These are phyloP conservation scores for Solenopsis fugax DNA, from an alignment of 1,140 invertebrate genomes.

Conservation along the genomic window DNA sequence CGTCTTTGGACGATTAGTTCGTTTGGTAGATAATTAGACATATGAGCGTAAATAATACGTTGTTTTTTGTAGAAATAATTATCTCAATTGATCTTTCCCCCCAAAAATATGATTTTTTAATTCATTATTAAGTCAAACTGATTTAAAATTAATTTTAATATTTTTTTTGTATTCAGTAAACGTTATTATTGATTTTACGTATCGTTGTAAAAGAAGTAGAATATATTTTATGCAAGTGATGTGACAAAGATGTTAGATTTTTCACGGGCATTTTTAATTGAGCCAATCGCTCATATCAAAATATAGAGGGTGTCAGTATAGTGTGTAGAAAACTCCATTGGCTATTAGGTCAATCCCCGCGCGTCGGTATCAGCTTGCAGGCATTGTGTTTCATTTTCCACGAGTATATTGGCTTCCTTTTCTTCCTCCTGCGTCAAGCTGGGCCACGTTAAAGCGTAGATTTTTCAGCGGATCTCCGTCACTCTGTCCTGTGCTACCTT, in stretches of 20 bases:
- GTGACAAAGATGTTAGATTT: slow-evolving; percentile 37
- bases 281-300: slow-evolving; percentile 45
- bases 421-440: neutral
- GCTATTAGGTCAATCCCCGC: slow-evolving; percentile 59
- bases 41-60: slow-evolving; percentile 13
- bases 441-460: slow-evolving; percentile 58
- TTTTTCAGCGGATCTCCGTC: slow-evolving; percentile 54
- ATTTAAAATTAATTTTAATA: slow-evolving; percentile 3
- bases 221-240: neutral
- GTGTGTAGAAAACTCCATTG: slow-evolving; percentile 50
- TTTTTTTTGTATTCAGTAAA: neutral
- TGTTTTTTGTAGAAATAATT: slow-evolving; percentile 19
- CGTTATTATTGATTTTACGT: neutral
- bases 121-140: neutral
- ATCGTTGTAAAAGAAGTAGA: neutral
- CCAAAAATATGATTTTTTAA: neutral
- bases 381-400: slow-evolving; percentile 65
- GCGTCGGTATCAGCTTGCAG: slow-evolving; percentile 60
- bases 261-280: slow-evolving; percentile 50
- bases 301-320: slow-evolving; percentile 25
- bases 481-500: slow-evolving; percentile 10
- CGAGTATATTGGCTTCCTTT: slow-evolving; percentile 59
- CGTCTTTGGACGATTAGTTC: slow-evolving; percentile 30
- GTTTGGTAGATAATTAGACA: slow-evolving; percentile 22
- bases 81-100: neutral